A percentile compares a stretch with the other conserved stretches of the same genome.
These are phyloP conservation scores for Drosophila pseudoobscura DNA, from an alignment of 1,140 invertebrate species.

Conservation along the genomic window DNA sequence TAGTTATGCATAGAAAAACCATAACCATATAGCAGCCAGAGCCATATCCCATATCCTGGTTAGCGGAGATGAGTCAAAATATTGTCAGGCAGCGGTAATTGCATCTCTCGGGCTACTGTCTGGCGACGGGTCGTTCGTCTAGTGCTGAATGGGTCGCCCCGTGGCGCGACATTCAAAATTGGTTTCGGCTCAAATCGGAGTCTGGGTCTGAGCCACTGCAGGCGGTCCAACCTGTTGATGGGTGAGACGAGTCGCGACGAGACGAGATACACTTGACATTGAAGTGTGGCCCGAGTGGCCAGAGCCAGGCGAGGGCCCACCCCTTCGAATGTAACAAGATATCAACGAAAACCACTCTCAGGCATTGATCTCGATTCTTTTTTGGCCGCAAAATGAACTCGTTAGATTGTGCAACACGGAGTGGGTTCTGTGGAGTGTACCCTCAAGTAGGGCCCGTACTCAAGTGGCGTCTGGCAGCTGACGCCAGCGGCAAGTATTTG, in stretches of 20 bases:
- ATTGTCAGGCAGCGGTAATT: conserved; percentile 61
- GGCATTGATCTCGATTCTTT: conserved; percentile 7
- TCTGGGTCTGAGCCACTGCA: conserved; percentile 37
- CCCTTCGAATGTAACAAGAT: conserved; percentile 33
- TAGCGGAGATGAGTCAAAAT: conserved; percentile 35
- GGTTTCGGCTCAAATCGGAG: conserved; percentile 17
- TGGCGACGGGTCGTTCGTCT: conserved; percentile 35
- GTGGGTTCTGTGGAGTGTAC: too few species aligned
- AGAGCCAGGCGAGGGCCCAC: conserved; percentile 36
- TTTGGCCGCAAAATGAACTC: conserved; percentile 11
- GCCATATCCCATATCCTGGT: conserved; percentile 2
- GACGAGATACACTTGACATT: conserved; percentile 60
- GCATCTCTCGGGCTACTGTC: conserved; percentile 62
- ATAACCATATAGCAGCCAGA: conserved; percentile 7
- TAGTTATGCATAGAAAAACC: conserved; percentile 30
- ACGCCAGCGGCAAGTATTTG: conserved; percentile 44
- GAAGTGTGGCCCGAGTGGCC: conserved; percentile 38
- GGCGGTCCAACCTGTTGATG: conserved; percentile 77
- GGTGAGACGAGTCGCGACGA: background rate
- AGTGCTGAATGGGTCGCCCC: conserved; percentile 73
- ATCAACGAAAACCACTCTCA: conserved; percentile 2
- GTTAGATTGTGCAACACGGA: conserved; percentile 29
- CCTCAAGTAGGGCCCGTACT: background rate
- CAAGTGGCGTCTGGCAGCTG: conserved; percentile 41
- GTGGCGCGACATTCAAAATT: conserved; percentile 54